Evolutionary conservation across 2,888 invertebrate species (phyloP), one percentile per base, ranked within the genome.

Genomic region (Hedychridium roseum): DNA sequence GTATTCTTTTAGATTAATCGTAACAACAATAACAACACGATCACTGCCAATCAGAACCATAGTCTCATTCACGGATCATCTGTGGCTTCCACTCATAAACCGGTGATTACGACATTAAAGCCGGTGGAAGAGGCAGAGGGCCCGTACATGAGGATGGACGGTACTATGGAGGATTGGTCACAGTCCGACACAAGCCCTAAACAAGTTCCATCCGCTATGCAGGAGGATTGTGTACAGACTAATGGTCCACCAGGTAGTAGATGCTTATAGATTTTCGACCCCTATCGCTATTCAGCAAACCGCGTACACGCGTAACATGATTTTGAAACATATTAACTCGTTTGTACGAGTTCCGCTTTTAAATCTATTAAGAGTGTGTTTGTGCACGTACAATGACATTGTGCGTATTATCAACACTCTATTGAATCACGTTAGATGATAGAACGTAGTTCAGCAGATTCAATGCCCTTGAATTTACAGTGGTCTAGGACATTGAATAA

Each of bases 141-240:
- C 30, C 62, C 74, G 23, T 81, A 80, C 58, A 70, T 80, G 59
- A 78, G 76, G 36, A 80, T 81, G 79, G 66, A 70, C 27, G 69
- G 62, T 56, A 54, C 68, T 26, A 43, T 67, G 40, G 77, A 73
- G 21, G 74, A 76, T 48, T 79, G 76, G 73, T 52, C 70, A 5
- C 68, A 67, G 18, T 59, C 66, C 20, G 65, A 68, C 37, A 55
- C 53, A 66, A 82, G 73, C 76, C 82, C 75, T 61, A 79, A 81
- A 67, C 69, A 82, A 75, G 73, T 79, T 66, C 65, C 74, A 23
- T 74, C 76, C 3, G 75, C 74, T 9, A 59, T 71, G 48, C 73
- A 73, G 50, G 76, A 76, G 16, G 79, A 80, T 43, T 80, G 79
- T 41, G 76, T 80, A 68, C 78, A 81, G 51, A 80, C 81, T 70